Evolutionary conservation across 2,888 invertebrate genomes (phyloP), one percentile per base, ranked within the genome.

Genomic region (Diadegma fenestrale): DNA sequence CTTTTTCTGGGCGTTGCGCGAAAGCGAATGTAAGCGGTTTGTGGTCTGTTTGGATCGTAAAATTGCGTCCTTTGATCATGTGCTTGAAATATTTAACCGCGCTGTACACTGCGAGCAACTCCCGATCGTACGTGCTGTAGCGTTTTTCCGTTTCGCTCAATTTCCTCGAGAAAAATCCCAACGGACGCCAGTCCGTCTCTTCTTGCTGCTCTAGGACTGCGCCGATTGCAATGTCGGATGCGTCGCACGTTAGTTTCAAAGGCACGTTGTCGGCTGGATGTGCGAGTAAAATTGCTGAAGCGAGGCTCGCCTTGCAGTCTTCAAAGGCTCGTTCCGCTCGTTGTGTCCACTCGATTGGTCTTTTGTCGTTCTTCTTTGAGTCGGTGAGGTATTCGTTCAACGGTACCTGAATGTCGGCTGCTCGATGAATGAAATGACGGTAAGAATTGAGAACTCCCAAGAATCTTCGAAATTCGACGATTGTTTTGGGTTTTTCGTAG

Each of bases 161-260:
- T 61, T 79, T 79, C 14, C 61, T 79, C 6, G 71, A 79, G 17
- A 69, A 61, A 33, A 79, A 79, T 48, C 48, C 79, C 7, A 71
- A 10, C 1, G 79, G 71, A 71, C 51, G 61, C 71, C 71, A 72
- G 3, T 72, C 22, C 3, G 22, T 64, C 22, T 41, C 14, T 8
- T 64, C 63, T 17, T 37, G 22, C 14, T 72, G 80, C 37, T 72
- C 71, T 6, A 64, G 64, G 14, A 80, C 64, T 10, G 64, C 63
- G 4, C 80, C 80, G 12, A 72, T 72, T 2, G 71, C 89, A 1
- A 78, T 26, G 33, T 90, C 88, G 0, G 91, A 91, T 0, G 90
- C 89, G 43, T 90, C 90, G 7, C 76, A 73, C 0, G 79, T 51
- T 4, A 88, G 58, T 8, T 63, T 22, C 0, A 86, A 48, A 43